A percentile compares a stretch with the other conserved stretches of the same genome.
phyloP scores from a whole-genome alignment of 2,113 vertebrate genomes.

The Toxotes jaculatrix region DNA sequence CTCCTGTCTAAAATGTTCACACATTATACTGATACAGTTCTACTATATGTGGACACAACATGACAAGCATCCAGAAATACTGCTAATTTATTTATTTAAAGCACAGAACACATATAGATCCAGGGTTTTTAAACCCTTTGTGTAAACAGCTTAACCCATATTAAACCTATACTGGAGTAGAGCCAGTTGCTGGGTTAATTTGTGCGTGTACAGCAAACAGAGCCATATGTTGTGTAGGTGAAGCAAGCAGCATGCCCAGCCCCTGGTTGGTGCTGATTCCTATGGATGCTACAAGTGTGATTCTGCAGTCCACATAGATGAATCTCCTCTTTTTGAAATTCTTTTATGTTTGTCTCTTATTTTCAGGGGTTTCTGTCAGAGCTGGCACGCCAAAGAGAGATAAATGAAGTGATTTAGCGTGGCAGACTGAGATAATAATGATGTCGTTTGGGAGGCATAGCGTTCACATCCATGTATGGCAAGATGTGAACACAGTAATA shows the following conservation, averaged over 20 bases:
- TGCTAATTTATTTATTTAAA: conserved; percentile 13
- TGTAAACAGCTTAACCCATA: conserved; percentile 25
- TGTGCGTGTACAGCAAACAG: background rate
- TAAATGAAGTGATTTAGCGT: conserved; percentile 72
- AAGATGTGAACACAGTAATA: conserved; percentile 49
- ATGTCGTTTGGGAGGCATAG: conserved; percentile 46
- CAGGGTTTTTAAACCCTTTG: background rate
- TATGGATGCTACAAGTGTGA: conserved; percentile 32
- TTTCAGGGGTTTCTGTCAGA: conserved; percentile 44
- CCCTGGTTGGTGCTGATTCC: background rate
- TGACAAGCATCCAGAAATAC: background rate
- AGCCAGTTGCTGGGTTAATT: background rate
- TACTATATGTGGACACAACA: too few relatives aligned
- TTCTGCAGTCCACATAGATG: conserved; percentile 13
- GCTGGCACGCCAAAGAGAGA: conserved; percentile 56
- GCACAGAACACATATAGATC: background rate
- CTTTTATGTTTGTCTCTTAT: conserved; percentile 23
- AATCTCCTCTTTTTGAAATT: background rate
- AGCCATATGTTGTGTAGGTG: conserved; percentile 43
- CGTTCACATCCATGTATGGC: conserved; percentile 50
- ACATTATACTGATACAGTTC: background rate
- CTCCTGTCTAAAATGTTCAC: background rate
- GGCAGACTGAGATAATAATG: conserved; percentile 68
- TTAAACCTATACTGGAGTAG: conserved; percentile 8
- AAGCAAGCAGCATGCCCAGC: background rate